Evolutionary conservation across 2,888 invertebrate species (phyloP).

Genomic region (Tipula helvola): DNA sequence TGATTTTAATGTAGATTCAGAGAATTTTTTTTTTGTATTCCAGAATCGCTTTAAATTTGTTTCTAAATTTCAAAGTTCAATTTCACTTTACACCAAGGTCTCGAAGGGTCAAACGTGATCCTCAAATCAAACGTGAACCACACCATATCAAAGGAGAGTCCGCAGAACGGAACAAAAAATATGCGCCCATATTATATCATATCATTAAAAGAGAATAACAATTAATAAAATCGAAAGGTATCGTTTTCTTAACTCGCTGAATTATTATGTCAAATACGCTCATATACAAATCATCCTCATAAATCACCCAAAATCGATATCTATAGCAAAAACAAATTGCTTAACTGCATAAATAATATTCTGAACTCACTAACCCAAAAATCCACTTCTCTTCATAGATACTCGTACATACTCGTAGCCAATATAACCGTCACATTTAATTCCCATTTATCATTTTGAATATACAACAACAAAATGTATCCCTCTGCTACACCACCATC

Average conservation of each 20-base stretch:
- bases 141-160: no score
- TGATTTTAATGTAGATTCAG: no score
- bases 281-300: not conserved
- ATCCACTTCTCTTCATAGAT: not conserved
- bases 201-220: no score
- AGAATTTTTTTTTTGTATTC: no score
- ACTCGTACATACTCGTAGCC: not conserved
- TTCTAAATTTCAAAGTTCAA: no score
- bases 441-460: constrained; percentile 4
- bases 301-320: not conserved
- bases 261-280: not conserved
- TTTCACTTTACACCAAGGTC: no score
- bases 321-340: not conserved
- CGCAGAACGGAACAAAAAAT: no score
- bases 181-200: no score
- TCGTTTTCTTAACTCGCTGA: not conserved
- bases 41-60: no score
- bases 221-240: no score
- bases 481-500: not conserved
- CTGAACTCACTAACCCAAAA: not conserved
- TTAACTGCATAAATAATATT: not conserved
- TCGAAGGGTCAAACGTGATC: no score
- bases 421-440: not conserved
- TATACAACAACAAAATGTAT: not conserved
- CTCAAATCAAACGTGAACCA: no score